Conservation (phyloP, 2,888 invertebrate species). For the Aporophyla nigra region DNA sequence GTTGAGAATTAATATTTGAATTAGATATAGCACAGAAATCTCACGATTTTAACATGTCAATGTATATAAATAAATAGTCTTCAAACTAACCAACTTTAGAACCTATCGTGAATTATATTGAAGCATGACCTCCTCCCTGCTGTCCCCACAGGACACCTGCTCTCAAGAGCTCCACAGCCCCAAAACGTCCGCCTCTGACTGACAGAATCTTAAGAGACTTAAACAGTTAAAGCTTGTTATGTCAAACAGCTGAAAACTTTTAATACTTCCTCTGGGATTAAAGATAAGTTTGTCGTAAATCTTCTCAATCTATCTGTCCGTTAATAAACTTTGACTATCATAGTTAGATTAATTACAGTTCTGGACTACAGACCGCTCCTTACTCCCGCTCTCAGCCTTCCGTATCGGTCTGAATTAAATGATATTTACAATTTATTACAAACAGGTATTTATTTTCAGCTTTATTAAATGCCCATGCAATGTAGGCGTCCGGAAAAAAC, state of each 20-base stretch:
- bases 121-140: background rate
- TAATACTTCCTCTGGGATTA: conserved; percentile 53
- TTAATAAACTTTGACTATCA: conserved; percentile 43
- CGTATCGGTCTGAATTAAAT: background rate
- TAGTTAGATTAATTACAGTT: conserved; percentile 38
- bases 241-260: conserved; percentile 55
- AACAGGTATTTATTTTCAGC: no score
- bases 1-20: background rate
- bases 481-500: background rate
- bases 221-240: conserved; percentile 58
- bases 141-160: conserved; percentile 17
- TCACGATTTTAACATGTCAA: background rate
- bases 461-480: background rate
- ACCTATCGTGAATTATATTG: conserved; percentile 7
- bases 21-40: background rate
- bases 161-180: background rate
- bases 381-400: background rate
- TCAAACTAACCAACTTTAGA: background rate
- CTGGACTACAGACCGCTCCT: conserved; percentile 5
- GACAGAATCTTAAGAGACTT: conserved; percentile 49
- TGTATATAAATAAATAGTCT: background rate
- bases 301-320: conserved; percentile 27
- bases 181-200: conserved; percentile 4
- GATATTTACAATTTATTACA: no score
- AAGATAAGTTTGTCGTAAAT: conserved; percentile 45